A percentile compares a stretch with the other conserved stretches of the same genome.
These are phyloP conservation scores for Latrodectus hesperus DNA, from an alignment of 2,888 invertebrate species.

Conservation along the genomic window DNA sequence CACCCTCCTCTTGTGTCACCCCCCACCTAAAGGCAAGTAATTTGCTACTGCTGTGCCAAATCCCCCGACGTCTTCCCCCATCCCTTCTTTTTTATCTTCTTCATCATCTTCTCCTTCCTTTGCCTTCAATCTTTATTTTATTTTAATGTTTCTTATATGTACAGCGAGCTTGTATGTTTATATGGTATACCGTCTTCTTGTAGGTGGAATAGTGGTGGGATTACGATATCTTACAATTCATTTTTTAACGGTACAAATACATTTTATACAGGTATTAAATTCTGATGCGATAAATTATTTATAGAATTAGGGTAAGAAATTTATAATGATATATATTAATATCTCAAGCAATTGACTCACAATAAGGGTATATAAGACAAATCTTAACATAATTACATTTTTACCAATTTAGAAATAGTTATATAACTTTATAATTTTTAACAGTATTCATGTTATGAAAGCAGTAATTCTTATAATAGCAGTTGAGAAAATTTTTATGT, in stretches of 20 bases:
- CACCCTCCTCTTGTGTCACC: background rate
- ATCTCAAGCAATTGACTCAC: no score
- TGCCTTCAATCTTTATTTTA: constrained; percentile 50
- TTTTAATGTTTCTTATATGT: constrained; percentile 56
- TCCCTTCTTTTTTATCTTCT: constrained; percentile 29
- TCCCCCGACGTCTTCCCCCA: constrained; percentile 35
- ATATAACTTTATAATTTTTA: no score
- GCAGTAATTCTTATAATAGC: no score
- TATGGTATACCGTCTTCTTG: constrained; percentile 23
- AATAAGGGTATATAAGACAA: no score
- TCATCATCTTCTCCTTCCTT: constrained; percentile 39
- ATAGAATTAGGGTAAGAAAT: no score
- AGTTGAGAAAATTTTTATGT: no score
- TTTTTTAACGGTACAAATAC: background rate
- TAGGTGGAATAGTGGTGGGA: constrained; percentile 1
- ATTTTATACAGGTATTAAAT: no score
- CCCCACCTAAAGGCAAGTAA: constrained; percentile 65
- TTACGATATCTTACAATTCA: background rate
- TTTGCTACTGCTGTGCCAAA: constrained; percentile 68
- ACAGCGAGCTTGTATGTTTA: constrained; percentile 43
- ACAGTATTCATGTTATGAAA: no score
- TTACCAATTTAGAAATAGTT: no score
- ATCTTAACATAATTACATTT: no score
- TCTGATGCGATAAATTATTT: no score
- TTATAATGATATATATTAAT: no score